Conservation (phyloP, 2,113 vertebrate species). For the Sisor rabdophorus region DNA sequence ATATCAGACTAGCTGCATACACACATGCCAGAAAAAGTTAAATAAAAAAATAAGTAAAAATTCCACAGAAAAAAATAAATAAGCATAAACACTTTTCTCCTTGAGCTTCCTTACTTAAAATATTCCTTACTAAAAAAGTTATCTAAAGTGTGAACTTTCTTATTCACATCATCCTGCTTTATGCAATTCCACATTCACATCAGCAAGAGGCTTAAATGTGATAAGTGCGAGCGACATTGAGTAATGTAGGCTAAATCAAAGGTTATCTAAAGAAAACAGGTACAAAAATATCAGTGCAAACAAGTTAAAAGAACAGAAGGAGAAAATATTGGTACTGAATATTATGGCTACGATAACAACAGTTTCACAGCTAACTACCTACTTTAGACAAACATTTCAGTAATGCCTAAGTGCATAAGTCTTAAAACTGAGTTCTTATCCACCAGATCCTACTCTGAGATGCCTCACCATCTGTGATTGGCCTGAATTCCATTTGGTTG, state of each 20-base stretch:
- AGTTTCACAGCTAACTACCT: too few species aligned
- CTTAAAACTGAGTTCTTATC: not conserved
- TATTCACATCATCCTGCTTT: not conserved
- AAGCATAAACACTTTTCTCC: not conserved
- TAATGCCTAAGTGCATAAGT: not conserved
- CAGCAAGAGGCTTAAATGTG: slow-evolving; percentile 2
- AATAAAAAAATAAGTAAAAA: slow-evolving; percentile 13
- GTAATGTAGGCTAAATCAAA: not conserved
- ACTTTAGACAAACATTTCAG: not conserved
- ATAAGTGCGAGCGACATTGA: not conserved
- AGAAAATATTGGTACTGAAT: not conserved
- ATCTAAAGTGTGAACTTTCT: not conserved
- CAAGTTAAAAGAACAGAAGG: not conserved
- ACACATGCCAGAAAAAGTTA: slow-evolving; percentile 15
- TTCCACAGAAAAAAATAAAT: not conserved
- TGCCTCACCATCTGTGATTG: not conserved
- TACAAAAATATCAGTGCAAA: slow-evolving; percentile 12
- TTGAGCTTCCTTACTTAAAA: not conserved
- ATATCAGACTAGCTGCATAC: slow-evolving; percentile 3
- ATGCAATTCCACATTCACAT: not conserved
- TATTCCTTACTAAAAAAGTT: too few species aligned
- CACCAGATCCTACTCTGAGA: not conserved
- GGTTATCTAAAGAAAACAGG: slow-evolving; percentile 6
- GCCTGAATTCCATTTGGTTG: not conserved
- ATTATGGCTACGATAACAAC: not conserved